Evolutionary conservation across 2,888 invertebrate genomes (phyloP), one percentile per base, ranked within the genome.

Genomic region (Thalpophila matura): DNA sequence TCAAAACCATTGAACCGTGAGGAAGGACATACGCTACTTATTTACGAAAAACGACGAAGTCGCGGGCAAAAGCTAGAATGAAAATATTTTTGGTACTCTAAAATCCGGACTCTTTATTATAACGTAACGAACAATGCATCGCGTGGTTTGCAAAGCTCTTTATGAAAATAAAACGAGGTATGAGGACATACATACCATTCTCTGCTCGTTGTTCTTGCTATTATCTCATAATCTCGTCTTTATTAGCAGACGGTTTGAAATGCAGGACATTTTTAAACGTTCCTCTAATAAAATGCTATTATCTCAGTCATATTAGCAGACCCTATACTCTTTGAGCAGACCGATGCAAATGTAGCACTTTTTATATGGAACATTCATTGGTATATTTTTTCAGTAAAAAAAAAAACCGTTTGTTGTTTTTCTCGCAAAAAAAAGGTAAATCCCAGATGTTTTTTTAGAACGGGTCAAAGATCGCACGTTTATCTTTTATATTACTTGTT

Each of bases 161-260:
- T 47, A 42, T 43, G 22, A 42, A 46, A 45, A 67, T 37, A 50
- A 50, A 66, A 51, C 26, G 29, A 46, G 16, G 4, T 31, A 50
- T 22, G 35, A 40, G 26, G 4, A 57, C 29, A 40, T 73, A 46
- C 29, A 38, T 40, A 16, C 18, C 46, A 40, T 51, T 31, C 26
- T 7, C 12, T 18, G 51, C 24, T 35, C 27, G 14, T 43, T 57
- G 38, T 50, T 66, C 37, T 38, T 33, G 27, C 18, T 35, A n/a
- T 47, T 74, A 66, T 49, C 37, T 47, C 51, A 65, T 73, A 74
- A 53, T 69, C 57, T 51, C 24, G 10, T 16, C n/a, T 22, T 27
- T 65, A 51, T 55, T 73, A 49, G 24, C 27, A 33, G 54, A 49
- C 18, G n/a, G 26, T 47, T 54, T 59, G 4, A 47, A 64, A 73